A percentile compares a stretch with the other conserved stretches of the same genome.
These are phyloP conservation scores for Epizoanthus stellaris DNA, from an alignment of 92 coral and sea anemone species.

Conservation along the genomic window DNA sequence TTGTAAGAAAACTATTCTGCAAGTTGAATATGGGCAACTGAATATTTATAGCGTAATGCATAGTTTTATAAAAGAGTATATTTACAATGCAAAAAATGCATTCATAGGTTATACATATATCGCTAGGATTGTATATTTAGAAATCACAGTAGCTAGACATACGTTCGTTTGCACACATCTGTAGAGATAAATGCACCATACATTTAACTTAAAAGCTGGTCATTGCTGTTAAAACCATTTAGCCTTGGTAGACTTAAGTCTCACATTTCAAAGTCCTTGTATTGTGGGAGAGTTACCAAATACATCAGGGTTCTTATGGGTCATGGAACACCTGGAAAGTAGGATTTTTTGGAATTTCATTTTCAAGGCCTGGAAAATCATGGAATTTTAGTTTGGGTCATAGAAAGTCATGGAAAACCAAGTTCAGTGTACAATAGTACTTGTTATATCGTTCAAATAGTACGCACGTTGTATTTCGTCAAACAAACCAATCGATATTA, in stretches of 20 bases:
- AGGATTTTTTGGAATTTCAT: too few relatives aligned
- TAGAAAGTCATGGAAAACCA: too few relatives aligned
- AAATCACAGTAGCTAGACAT: conserved; percentile 29
- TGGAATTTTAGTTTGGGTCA: too few relatives aligned
- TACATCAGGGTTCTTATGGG: background rate
- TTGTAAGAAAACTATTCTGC: conserved; percentile 39
- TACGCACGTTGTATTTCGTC: too few relatives aligned
- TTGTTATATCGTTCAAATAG: too few relatives aligned
- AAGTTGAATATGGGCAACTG: conserved; percentile 16
- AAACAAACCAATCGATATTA: too few relatives aligned
- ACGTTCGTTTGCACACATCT: conserved; percentile 20
- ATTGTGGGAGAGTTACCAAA: conserved; percentile 13
- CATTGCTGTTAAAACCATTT: background rate
- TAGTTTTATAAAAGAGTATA: conserved; percentile 44
- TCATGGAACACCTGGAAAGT: too few relatives aligned
- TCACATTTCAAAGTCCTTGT: conserved; percentile 6
- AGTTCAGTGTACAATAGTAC: too few relatives aligned
- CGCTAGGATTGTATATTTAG: conserved; percentile 41
- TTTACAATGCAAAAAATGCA: conserved; percentile 39
- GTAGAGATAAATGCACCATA: background rate
- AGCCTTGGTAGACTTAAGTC: background rate
- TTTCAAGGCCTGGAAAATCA: too few relatives aligned
- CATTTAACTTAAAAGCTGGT: background rate
- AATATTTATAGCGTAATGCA: conserved; percentile 46
- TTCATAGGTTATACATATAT: conserved; percentile 30